Evolutionary conservation across 1,140 invertebrate genomes (phyloP), one percentile per base, ranked within the genome.

Genomic region (Solen grandis): DNA sequence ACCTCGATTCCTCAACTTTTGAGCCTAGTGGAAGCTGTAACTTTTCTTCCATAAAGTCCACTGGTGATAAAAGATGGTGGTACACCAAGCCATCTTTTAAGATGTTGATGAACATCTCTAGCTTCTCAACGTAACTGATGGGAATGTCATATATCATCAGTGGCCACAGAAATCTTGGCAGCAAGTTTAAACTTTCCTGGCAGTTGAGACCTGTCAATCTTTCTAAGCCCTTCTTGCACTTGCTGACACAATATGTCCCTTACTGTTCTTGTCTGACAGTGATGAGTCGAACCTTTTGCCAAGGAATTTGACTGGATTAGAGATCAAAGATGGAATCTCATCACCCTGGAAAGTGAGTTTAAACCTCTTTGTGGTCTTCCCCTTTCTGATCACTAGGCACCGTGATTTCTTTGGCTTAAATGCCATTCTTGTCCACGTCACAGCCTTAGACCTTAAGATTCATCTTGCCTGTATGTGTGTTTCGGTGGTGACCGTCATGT

Each of bases 121-220:
- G 74, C n/a, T n/a, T n/a, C n/a, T n/a, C n/a, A n/a, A n/a, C n/a
- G n/a, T n/a, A n/a, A n/a, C n/a, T n/a, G n/a, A n/a, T n/a, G n/a
- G n/a, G n/a, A n/a, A n/a, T n/a, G n/a, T n/a, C n/a, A n/a, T n/a
- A n/a, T n/a, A n/a, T 19, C 70, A 75, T 75, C 19, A 66, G 16
- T 68, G 69, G n/a, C 81, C 81, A 68, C 0, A 46, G 27, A 29
- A 84, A 14, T 10, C 72, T 19, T 55, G 77, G 77, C 25, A 84
- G 46, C 3, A 81, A 57, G 13, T 13, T 81, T 84, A 31, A 81
- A 81, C 36, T 76, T 76, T 55, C 63, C 77, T n/a, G 77, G 70
- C 29, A n/a, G n/a, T n/a, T n/a, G n/a, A n/a, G n/a, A n/a, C n/a
- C n/a, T n/a, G n/a, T n/a, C n/a, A n/a, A n/a, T n/a, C n/a, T n/a